These are phyloP conservation scores for Luperina nickerlii DNA, from an alignment of 2,888 invertebrate species.

Conservation along the genomic window DNA sequence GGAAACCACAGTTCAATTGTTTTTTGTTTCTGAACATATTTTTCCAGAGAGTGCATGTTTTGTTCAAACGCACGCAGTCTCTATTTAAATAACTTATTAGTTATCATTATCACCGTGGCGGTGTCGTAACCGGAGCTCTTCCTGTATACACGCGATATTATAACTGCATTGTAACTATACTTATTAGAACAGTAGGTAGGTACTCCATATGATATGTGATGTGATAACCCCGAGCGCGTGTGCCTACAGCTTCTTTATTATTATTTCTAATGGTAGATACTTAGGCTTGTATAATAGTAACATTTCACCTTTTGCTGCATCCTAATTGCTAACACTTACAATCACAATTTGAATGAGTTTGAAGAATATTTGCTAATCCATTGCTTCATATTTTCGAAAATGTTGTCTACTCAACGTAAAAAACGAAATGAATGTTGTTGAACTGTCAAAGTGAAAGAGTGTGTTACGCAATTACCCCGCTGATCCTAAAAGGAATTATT, in stretches of 20 bases:
- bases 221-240: constrained; percentile 61
- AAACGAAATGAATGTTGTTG: no score
- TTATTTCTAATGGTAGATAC: constrained; percentile 27
- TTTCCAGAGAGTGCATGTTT: constrained; percentile 10
- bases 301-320: background rate
- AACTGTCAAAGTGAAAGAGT: no score
- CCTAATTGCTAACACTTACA: no score
- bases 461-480: no score
- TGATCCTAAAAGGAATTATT: background rate
- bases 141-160: constrained; percentile 61
- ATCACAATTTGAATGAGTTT: no score
- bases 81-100: constrained; percentile 45
- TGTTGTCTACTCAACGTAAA: no score
- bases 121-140: constrained; percentile 66
- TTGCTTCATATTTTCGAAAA: no score
- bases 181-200: constrained; percentile 59
- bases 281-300: background rate
- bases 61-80: constrained; percentile 21
- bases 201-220: constrained; percentile 44
- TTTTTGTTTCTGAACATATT: background rate
- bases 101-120: constrained; percentile 50
- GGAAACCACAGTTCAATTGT: background rate
- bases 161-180: constrained; percentile 58
- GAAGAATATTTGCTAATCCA: no score
- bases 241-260: constrained; percentile 51